A percentile compares a stretch with the other conserved stretches of the same genome.
These are phyloP conservation scores for Tapirus indicus DNA, from an alignment of 2,797 vertebrate genomes.

Conservation along the genomic window DNA sequence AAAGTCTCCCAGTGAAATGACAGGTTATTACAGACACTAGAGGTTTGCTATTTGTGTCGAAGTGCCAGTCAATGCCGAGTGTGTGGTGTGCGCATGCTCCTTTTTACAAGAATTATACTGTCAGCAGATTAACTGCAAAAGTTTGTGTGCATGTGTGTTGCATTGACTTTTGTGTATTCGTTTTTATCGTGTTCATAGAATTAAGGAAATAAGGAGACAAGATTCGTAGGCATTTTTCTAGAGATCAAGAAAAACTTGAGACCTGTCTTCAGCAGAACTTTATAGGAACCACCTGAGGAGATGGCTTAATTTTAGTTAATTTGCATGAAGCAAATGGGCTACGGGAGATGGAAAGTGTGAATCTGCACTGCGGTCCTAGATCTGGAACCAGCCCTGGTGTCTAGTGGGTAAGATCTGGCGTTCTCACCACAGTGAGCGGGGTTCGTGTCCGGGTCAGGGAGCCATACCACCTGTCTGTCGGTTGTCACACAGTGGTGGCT, in stretches of 20 bases:
- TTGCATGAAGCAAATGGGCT: not conserved
- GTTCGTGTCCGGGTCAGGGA: no score
- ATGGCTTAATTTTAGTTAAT: not conserved
- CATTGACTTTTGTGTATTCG: not conserved
- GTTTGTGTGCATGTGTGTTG: not conserved
- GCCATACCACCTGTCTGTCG: no score
- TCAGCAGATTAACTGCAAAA: not conserved
- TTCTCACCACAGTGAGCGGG: no score
- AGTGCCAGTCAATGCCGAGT: not conserved
- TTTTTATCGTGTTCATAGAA: slow-evolving; percentile 48
- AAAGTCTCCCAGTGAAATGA: slow-evolving; percentile 65
- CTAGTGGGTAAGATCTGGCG: no score
- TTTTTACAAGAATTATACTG: not conserved
- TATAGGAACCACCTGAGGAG: not conserved
- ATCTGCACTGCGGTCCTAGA: not conserved
- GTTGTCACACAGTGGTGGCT: no score
- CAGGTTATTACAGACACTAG: slow-evolving; percentile 38
- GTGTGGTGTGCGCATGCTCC: no score
- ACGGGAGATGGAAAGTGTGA: not conserved
- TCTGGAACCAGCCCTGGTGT: not conserved
- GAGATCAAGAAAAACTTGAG: not conserved
- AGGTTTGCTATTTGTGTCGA: slow-evolving; percentile 16
- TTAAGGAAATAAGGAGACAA: slow-evolving; percentile 24
- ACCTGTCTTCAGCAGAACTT: not conserved
- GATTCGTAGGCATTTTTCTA: not conserved